A percentile compares a stretch with the other conserved stretches of the same genome.
phyloP scores from a whole-genome alignment of 2,797 vertebrate species.

The Naso thynnoides region DNA sequence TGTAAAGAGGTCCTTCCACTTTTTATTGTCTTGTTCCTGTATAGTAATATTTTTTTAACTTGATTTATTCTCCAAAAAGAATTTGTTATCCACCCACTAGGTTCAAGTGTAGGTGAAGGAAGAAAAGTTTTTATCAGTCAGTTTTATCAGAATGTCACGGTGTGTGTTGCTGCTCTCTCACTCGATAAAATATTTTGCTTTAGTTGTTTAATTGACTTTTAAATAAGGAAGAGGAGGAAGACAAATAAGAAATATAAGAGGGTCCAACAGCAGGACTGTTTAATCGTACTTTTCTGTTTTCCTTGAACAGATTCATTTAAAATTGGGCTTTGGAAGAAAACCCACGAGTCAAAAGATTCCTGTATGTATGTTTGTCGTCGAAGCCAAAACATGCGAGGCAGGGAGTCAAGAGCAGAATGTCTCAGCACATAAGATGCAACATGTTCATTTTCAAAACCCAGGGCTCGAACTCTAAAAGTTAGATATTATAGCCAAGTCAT shows the following conservation, averaged over 20 bases:
- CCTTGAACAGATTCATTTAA: too few relatives aligned
- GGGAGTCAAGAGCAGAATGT: too few relatives aligned
- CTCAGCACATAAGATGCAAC: too few relatives aligned
- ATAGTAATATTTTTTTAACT: slow-evolving; percentile 1
- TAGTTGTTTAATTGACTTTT: slow-evolving; percentile 24
- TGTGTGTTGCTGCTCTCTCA: background rate
- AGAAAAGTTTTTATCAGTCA: slow-evolving; percentile 11
- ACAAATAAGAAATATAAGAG: slow-evolving; percentile 1
- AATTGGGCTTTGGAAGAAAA: too few relatives aligned
- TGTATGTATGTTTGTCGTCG: too few relatives aligned
- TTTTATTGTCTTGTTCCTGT: slow-evolving; percentile 19
- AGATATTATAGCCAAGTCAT: too few relatives aligned
- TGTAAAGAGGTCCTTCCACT: background rate
- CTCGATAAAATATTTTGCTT: slow-evolving; percentile 17
- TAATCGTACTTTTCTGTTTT: too few relatives aligned
- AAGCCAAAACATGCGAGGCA: too few relatives aligned
- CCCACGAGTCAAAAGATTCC: too few relatives aligned
- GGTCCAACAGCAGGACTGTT: background rate
- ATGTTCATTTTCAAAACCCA: too few relatives aligned
- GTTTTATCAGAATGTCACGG: slow-evolving; percentile 18
- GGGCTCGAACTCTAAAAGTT: too few relatives aligned
- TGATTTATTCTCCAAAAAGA: slow-evolving; percentile 32
- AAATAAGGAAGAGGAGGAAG: too few relatives aligned
- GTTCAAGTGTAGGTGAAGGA: slow-evolving; percentile 15
- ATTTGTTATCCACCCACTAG: slow-evolving; percentile 26